These are phyloP conservation scores for Nipponia nippon DNA, from an alignment of 2,113 vertebrate species.

Conservation along the genomic window DNA sequence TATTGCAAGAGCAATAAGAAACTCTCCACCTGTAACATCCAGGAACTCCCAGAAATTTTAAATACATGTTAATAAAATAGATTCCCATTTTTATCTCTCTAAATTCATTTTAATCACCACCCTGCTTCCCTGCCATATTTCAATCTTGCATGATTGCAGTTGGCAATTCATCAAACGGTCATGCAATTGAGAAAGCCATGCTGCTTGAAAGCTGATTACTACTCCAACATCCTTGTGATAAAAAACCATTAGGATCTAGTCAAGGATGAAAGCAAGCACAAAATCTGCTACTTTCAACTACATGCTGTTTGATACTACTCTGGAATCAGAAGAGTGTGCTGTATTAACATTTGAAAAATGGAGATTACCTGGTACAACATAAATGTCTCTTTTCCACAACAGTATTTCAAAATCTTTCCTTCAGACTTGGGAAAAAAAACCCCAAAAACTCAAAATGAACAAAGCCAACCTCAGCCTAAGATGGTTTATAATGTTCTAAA, in stretches of 20 bases:
- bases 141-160: neutral
- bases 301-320: neutral
- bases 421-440: neutral
- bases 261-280: neutral
- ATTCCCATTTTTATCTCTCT: neutral
- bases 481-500: neutral
- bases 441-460: rapidly evolving
- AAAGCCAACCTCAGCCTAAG: neutral
- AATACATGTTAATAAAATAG: neutral
- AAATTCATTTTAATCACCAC: neutral
- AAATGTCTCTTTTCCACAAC: neutral
- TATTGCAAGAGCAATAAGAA: neutral
- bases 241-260: neutral
- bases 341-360: neutral
- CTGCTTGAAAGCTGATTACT: neutral
- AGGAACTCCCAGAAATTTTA: neutral
- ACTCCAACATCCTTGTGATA: neutral
- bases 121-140: neutral
- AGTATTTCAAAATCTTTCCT: neutral
- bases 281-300: neutral
- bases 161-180: neutral
- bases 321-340: neutral
- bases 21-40: neutral
- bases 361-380: neutral
- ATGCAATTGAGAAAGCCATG: neutral